Evolutionary conservation across 2,797 vertebrate species (phyloP).

Genomic region (Merluccius polli): DNA sequence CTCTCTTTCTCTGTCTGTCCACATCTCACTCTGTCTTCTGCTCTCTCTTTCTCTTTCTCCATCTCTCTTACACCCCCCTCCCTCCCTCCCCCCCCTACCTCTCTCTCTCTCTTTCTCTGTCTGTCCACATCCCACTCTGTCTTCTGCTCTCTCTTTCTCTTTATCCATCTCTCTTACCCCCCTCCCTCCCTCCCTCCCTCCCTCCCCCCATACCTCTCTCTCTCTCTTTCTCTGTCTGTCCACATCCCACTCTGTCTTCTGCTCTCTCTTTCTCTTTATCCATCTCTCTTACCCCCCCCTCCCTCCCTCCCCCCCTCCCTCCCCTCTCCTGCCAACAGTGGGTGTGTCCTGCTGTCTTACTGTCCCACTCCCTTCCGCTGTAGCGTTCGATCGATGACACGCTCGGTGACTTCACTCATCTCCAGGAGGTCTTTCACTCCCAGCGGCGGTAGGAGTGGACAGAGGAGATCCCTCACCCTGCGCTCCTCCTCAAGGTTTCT

Average conservation of each 20-base stretch:
- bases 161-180: slow-evolving; percentile 1
- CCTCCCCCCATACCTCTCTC: slow-evolving; percentile 29
- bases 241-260: neutral
- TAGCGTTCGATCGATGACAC: neutral
- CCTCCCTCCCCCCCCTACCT: neutral
- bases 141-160: slow-evolving; percentile 9
- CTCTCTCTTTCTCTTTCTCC: no score
- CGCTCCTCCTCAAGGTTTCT: no score
- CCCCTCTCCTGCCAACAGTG: slow-evolving; percentile 37
- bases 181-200: neutral
- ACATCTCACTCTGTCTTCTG: neutral
- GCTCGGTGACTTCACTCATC: neutral
- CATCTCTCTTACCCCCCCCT: neutral
- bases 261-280: slow-evolving; percentile 13
- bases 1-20: no score
- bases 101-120: slow-evolving; percentile 13
- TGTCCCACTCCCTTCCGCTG: slow-evolving; percentile 33
- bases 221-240: slow-evolving; percentile 7
- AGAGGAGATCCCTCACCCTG: no score
- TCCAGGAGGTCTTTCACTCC: neutral
- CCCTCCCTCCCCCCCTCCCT: slow-evolving; percentile 16
- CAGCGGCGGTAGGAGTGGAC: no score
- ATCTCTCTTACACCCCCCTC: neutral
- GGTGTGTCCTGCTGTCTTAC: slow-evolving; percentile 46
- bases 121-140: neutral